Conservation (phyloP, 2,888 invertebrate species). For the Hyalella azteca region DNA sequence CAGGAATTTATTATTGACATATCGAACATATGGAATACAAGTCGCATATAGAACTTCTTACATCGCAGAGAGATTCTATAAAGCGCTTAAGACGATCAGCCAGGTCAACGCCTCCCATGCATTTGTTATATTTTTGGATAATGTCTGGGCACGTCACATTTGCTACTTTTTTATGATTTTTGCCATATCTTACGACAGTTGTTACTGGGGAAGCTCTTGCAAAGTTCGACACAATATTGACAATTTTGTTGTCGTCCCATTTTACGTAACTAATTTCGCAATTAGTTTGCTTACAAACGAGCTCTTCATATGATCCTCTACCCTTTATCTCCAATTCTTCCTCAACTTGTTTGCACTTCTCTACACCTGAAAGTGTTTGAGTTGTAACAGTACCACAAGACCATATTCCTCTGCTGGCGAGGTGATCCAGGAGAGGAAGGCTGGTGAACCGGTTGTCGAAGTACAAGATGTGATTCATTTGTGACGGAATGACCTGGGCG, state of each 20-base stretch:
- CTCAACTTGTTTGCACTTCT: not conserved
- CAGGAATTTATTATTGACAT: not conserved
- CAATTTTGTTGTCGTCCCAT: constrained; percentile 31
- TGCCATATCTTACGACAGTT: not conserved
- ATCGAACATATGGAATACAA: not conserved
- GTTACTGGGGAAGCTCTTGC: constrained; percentile 18
- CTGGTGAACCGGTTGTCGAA: constrained; percentile 25
- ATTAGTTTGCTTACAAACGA: not conserved
- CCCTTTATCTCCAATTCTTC: not conserved
- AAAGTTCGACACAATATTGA: constrained; percentile 26
- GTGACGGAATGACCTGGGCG: not conserved
- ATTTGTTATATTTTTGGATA: not conserved
- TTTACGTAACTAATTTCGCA: not conserved
- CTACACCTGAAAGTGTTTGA: not conserved
- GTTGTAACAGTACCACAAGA: constrained; percentile 35
- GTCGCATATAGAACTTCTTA: not conserved
- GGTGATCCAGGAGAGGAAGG: constrained; percentile 9
- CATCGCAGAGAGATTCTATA: not conserved
- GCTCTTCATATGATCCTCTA: constrained; percentile 22
- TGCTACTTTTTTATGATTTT: not conserved
- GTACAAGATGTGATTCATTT: not conserved
- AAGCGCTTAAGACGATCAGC: not conserved
- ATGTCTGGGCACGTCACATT: not conserved
- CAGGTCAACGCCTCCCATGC: not conserved
- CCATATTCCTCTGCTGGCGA: constrained; percentile 22